Conservation (phyloP, 37 sponge, comb jelly and placozoan species). For the Beroe forskalii region DNA sequence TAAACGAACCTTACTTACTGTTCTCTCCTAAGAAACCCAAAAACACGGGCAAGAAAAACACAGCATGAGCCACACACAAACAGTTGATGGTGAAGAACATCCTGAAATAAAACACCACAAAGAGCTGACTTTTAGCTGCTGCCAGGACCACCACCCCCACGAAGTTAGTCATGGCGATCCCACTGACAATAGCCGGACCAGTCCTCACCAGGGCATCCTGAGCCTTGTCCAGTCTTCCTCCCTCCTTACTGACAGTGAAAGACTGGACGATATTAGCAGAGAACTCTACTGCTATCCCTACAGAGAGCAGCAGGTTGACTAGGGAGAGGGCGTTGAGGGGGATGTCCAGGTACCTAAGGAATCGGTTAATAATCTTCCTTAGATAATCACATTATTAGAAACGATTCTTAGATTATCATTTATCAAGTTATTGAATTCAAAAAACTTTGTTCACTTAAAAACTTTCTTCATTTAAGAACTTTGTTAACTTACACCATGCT, state of each 20-base stretch:
- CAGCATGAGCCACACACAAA: slow-evolving; percentile 48
- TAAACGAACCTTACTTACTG: too few species aligned
- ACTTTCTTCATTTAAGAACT: too few species aligned
- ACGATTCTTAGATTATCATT: too few species aligned
- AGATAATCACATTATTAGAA: too few species aligned
- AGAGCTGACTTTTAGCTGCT: slow-evolving; percentile 38
- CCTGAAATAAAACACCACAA: slow-evolving; percentile 38
- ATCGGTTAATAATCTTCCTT: too few species aligned
- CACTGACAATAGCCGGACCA: slow-evolving; percentile 48
- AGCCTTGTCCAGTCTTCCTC: not conserved
- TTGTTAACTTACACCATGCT: slow-evolving; percentile 60
- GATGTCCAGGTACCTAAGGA: slow-evolving; percentile 35
- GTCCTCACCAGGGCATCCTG: slow-evolving; percentile 8
- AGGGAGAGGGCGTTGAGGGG: slow-evolving; percentile 52
- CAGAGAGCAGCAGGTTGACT: slow-evolving; percentile 61
- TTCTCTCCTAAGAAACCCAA: slow-evolving; percentile 32
- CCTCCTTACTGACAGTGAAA: slow-evolving; percentile 7
- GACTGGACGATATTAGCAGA: slow-evolving; percentile 49
- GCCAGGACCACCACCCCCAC: slow-evolving; percentile 47
- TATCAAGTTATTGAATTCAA: too few species aligned
- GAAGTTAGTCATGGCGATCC: slow-evolving; percentile 65
- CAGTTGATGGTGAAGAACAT: slow-evolving; percentile 63
- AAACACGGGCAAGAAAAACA: slow-evolving; percentile 40
- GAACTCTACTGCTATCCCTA: slow-evolving; percentile 61
- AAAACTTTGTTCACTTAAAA: too few species aligned